Evolutionary conservation across 1,140 invertebrate genomes (phyloP).

Genomic region (Drosophila pseudoananassae): DNA sequence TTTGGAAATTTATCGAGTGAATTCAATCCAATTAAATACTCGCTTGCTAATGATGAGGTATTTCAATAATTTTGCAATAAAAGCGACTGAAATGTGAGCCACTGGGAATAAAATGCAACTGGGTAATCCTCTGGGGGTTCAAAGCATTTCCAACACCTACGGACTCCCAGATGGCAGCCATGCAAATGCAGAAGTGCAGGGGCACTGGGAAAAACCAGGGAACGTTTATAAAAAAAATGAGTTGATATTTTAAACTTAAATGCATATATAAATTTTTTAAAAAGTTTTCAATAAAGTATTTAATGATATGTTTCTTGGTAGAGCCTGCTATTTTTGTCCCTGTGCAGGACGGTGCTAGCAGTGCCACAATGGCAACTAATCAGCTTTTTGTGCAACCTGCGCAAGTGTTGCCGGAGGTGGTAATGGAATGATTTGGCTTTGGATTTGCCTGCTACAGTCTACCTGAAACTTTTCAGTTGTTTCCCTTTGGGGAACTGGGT

Average conservation of each 20-base stretch:
- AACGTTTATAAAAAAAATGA: too few species aligned
- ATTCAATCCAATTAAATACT: constrained; percentile 20
- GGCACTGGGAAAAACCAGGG: neutral
- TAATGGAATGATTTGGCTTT: constrained; percentile 66
- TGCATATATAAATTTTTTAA: too few species aligned
- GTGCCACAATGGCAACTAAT: constrained; percentile 65
- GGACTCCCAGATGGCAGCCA: constrained; percentile 5
- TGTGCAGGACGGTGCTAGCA: neutral
- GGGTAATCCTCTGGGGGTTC: constrained; percentile 23
- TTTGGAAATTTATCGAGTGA: constrained; percentile 35
- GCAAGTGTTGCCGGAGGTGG: constrained; percentile 47
- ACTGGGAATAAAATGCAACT: constrained; percentile 21
- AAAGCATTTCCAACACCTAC: constrained; percentile 33
- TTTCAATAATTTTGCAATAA: constrained; percentile 16
- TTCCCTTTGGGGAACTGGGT: constrained; percentile 41
- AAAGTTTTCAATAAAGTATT: too few species aligned
- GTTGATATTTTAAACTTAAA: too few species aligned
- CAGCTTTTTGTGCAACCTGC: constrained; percentile 67
- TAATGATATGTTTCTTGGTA: neutral
- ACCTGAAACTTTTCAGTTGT: constrained; percentile 40
- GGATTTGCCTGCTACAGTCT: constrained; percentile 24
- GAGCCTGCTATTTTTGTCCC: neutral
- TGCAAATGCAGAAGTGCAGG: constrained; percentile 17
- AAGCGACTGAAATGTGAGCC: constrained; percentile 17
- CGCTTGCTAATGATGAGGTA: constrained; percentile 29